Evolutionary conservation across 2,888 invertebrate species (phyloP).

Genomic region (Caenorhabditis panamensis): DNA sequence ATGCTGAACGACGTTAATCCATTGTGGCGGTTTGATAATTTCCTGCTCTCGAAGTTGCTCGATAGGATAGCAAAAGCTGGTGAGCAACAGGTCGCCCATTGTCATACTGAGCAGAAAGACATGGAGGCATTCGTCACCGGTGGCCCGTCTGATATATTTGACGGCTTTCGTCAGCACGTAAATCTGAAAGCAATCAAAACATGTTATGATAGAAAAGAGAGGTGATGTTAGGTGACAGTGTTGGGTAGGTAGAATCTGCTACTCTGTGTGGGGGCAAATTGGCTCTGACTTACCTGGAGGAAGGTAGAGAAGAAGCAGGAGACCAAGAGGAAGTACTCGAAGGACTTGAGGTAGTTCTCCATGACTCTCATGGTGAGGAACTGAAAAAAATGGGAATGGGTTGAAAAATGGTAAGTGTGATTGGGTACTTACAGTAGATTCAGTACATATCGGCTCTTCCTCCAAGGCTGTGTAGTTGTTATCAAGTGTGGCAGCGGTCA

Average conservation of each 20-base stretch:
- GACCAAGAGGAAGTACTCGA: slow-evolving; percentile 56
- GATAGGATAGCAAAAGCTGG: slow-evolving; percentile 79
- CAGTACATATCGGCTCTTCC: slow-evolving; percentile 41
- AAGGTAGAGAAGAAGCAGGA: slow-evolving; percentile 60
- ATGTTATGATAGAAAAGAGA: too few species aligned
- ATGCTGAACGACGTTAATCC: slow-evolving; percentile 61
- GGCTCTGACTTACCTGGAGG: slow-evolving; percentile 42
- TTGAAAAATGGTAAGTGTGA: too few species aligned
- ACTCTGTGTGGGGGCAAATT: too few species aligned
- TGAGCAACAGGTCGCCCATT: slow-evolving; percentile 78
- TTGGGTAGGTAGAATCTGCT: too few species aligned
- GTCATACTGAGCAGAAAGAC: slow-evolving; percentile 79
- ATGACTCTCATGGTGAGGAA: slow-evolving; percentile 32
- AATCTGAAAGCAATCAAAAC: slow-evolving; percentile 63
- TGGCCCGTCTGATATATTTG: slow-evolving; percentile 71
- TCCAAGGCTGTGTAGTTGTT: slow-evolving; percentile 24
- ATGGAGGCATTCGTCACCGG: slow-evolving; percentile 79
- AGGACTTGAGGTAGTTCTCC: slow-evolving; percentile 51
- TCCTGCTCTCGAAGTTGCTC: slow-evolving; percentile 68
- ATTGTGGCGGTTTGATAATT: slow-evolving; percentile 59
- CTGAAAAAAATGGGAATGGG: slow-evolving; percentile 25
- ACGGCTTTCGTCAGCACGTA: slow-evolving; percentile 72
- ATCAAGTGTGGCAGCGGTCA: slow-evolving; percentile 20
- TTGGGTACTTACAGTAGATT: slow-evolving; percentile 33
- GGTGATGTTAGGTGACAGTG: slow-evolving; percentile 46